These are phyloP conservation scores for Desoria tigrina DNA, from an alignment of 2,888 invertebrate species.

Conservation along the genomic window DNA sequence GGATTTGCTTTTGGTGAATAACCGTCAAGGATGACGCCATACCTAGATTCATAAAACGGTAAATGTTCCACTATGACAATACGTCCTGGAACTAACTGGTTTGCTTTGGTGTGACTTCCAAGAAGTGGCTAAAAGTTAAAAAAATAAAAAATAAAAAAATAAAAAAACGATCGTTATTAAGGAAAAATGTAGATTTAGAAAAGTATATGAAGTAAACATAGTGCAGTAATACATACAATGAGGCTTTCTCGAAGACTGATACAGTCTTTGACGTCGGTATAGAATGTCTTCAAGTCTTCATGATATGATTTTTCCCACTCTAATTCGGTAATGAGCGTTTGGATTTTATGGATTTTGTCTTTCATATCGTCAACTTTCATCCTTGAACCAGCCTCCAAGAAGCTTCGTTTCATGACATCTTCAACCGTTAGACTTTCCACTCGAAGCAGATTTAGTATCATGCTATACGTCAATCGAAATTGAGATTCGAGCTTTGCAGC, in stretches of 20 bases:
- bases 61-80: conserved; percentile 65
- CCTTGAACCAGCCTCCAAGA: conserved; percentile 67
- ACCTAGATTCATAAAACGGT: conserved; percentile 34
- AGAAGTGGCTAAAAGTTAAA: conserved; percentile 23
- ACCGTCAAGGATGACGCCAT: conserved; percentile 39
- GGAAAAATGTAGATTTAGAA: neutral
- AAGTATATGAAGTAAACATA: neutral
- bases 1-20: conserved; percentile 16
- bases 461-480: conserved; percentile 93
- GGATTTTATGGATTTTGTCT: conserved; percentile 66
- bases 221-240: conserved; percentile 57
- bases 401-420: conserved; percentile 93
- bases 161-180: neutral
- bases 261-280: conserved; percentile 66
- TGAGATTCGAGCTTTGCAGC: conserved; percentile 87
- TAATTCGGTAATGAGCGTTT: conserved; percentile 59
- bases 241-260: conserved; percentile 63
- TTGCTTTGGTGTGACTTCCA: conserved; percentile 28
- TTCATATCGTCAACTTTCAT: conserved; percentile 65
- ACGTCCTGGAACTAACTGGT: conserved; percentile 65
- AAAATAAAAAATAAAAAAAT: neutral
- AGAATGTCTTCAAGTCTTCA: conserved; percentile 68
- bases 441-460: conserved; percentile 83
- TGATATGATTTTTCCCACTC: conserved; percentile 61
- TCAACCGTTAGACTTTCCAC: conserved; percentile 86